These are phyloP conservation scores for Acanthacorydalis orientalis DNA, from an alignment of 2,888 invertebrate genomes.

Conservation along the genomic window DNA sequence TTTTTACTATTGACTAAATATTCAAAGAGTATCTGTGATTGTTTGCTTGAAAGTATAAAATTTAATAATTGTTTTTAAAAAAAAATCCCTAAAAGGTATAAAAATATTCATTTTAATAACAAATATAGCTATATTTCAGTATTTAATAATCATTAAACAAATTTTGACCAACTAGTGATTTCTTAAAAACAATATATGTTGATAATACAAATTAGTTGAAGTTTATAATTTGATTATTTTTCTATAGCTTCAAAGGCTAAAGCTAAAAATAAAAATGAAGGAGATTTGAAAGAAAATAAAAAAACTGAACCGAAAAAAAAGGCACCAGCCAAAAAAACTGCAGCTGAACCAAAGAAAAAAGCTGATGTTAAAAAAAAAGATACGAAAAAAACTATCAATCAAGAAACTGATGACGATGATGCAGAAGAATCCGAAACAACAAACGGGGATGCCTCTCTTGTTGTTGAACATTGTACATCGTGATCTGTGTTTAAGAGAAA, in stretches of 20 bases:
- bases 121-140: too few species aligned
- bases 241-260: not conserved
- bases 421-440: not conserved
- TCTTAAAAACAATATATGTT: too few species aligned
- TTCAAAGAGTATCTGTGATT: too few species aligned
- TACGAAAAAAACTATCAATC: not conserved
- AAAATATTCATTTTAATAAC: too few species aligned
- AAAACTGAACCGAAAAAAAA: not conserved
- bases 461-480: conserved; percentile 6
- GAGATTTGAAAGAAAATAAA: not conserved
- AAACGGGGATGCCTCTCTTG: not conserved
- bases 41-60: too few species aligned
- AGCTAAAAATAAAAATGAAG: not conserved
- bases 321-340: not conserved
- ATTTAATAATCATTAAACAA: too few species aligned
- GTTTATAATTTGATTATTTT: too few species aligned
- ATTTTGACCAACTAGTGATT: too few species aligned
- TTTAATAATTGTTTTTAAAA: too few species aligned
- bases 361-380: not conserved
- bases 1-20: too few species aligned
- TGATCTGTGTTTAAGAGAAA: conserved; percentile 6
- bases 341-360: not conserved
- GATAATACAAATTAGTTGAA: too few species aligned
- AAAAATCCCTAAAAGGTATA: too few species aligned
- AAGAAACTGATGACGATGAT: not conserved